Conservation (phyloP, 2,113 vertebrate species). For the Xiphorhynchus elegans region DNA sequence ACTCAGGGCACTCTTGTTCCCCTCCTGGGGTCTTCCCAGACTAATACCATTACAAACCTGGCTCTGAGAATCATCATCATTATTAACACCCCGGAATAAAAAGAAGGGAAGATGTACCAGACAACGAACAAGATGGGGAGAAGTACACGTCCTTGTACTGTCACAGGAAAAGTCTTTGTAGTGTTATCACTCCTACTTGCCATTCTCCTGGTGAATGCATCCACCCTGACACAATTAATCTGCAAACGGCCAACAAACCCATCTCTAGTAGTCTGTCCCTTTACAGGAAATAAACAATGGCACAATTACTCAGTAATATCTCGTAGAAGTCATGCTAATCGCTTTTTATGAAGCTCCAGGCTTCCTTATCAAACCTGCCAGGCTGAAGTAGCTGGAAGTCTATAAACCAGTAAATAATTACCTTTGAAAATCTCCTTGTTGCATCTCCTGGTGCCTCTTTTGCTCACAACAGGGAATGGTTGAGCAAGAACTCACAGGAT, state of each 20-base stretch:
- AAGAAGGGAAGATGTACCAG: not conserved
- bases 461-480: not conserved
- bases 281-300: slow-evolving; percentile 2
- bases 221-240: not conserved
- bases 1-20: not conserved
- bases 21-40: not conserved
- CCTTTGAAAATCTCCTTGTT: not conserved
- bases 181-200: not conserved
- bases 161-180: not conserved
- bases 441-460: not conserved
- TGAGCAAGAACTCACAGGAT: not conserved
- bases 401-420: not conserved
- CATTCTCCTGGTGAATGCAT: not conserved
- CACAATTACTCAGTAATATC: not conserved
- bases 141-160: not conserved
- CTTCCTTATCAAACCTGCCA: slow-evolving; percentile 34
- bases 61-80: not conserved
- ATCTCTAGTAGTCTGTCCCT: not conserved
- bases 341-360: not conserved
- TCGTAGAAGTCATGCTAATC: not conserved
- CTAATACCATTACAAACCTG: not conserved
- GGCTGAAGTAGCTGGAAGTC: not conserved
- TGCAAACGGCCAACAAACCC: not conserved
- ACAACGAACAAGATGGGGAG: not conserved
- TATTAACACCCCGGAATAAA: not conserved